Percentiles rank a stretch among this genome's conserved stretches.
Conservation (phyloP, 1,140 invertebrate species). For the Drusus annulatus region DNA sequence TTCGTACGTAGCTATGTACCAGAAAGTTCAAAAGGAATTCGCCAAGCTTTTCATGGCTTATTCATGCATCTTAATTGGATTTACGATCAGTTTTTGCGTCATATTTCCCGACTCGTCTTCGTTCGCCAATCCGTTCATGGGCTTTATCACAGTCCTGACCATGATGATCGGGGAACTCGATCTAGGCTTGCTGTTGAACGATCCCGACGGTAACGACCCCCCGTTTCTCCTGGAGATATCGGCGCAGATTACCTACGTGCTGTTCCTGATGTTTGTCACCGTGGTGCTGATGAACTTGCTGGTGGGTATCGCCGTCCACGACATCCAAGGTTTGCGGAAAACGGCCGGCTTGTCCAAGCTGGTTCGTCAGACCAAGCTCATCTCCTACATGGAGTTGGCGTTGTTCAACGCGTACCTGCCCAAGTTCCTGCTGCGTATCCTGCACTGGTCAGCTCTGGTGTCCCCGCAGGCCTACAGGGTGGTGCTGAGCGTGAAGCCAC, state of each 20-base stretch:
- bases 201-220: conserved; percentile 75
- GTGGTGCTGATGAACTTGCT: conserved; percentile 88
- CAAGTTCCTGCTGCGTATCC: conserved; percentile 78
- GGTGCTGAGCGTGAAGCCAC: conserved; percentile 83
- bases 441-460: conserved; percentile 82
- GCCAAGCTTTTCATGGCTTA: conserved; percentile 88
- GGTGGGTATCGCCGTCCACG: conserved; percentile 85
- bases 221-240: conserved; percentile 78
- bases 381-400: conserved; percentile 82
- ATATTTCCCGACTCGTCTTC: conserved; percentile 86
- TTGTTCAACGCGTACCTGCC: conserved; percentile 81
- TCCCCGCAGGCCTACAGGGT: conserved; percentile 84
- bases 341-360: conserved; percentile 83
- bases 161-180: conserved; percentile 93
- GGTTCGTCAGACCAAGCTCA: conserved; percentile 84
- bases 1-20: conserved; percentile 90
- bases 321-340: conserved; percentile 84
- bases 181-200: conserved; percentile 78
- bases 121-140: conserved; percentile 84
- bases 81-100: conserved; percentile 89
- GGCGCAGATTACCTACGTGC: conserved; percentile 80
- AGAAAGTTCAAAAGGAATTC: conserved; percentile 87
- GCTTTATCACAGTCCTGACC: conserved; percentile 86
- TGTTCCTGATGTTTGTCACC: conserved; percentile 84
- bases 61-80: conserved; percentile 86